Conservation (phyloP, 2,797 vertebrate species). For the Diceros bicornis region DNA sequence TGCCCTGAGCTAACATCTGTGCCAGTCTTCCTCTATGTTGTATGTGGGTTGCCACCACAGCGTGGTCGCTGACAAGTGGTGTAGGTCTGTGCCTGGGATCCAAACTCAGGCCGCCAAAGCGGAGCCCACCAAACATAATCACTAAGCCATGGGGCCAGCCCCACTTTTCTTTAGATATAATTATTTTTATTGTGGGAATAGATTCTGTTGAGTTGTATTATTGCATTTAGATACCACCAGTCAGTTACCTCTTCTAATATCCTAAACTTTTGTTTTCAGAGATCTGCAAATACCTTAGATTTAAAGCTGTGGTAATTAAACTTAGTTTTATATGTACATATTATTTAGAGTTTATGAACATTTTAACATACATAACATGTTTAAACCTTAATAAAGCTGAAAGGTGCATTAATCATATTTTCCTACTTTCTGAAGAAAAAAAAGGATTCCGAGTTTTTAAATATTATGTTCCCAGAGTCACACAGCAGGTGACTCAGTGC, state of each 20-base stretch:
- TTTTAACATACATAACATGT: not conserved
- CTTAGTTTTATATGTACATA: slow-evolving; percentile 26
- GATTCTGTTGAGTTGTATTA: not conserved
- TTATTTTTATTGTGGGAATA: not conserved
- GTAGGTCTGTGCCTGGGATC: too few species aligned
- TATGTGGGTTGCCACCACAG: too few species aligned
- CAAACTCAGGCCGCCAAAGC: too few species aligned
- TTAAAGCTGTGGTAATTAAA: not conserved
- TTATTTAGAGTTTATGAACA: not conserved
- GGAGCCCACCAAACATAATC: too few species aligned
- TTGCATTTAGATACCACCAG: not conserved
- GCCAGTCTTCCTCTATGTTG: too few species aligned
- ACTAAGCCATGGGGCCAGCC: too few species aligned
- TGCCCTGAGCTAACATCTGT: too few species aligned
- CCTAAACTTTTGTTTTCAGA: not conserved
- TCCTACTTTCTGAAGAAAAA: not conserved
- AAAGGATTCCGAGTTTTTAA: not conserved
- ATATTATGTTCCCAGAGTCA: not conserved
- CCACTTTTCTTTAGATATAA: not conserved
- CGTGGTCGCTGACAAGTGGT: too few species aligned
- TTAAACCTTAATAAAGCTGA: not conserved
- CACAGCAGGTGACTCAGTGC: not conserved
- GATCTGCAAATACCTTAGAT: not conserved
- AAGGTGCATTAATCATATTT: slow-evolving; percentile 22
- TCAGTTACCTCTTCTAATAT: not conserved